A percentile compares a stretch with the other conserved stretches of the same genome.
These are phyloP conservation scores for Sminthurides bifidus DNA, from an alignment of 1,140 invertebrate species.

Conservation along the genomic window DNA sequence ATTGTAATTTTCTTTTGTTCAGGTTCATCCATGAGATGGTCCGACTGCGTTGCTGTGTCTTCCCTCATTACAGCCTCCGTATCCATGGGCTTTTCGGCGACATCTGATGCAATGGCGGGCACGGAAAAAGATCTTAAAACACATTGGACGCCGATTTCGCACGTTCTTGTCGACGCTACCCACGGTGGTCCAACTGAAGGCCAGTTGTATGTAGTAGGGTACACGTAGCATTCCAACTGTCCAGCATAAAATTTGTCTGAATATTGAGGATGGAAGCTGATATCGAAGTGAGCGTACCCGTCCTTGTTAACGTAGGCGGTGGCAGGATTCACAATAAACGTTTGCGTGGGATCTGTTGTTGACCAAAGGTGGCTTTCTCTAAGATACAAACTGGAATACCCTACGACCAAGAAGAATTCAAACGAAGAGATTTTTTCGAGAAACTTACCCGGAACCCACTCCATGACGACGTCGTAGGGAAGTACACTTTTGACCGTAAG, in stretches of 20 bases:
- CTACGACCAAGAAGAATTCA: too few species aligned
- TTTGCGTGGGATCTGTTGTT: not conserved
- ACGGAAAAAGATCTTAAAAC: too few species aligned
- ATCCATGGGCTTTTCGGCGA: too few species aligned
- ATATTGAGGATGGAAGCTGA: slow-evolving; percentile 2
- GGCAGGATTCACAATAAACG: slow-evolving; percentile 4
- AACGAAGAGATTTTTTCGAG: not conserved
- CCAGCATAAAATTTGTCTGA: slow-evolving; percentile 16
- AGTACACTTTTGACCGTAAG: not conserved
- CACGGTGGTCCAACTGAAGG: slow-evolving; percentile 12
- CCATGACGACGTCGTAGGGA: slow-evolving; percentile 12
- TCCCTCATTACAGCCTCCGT: too few species aligned
- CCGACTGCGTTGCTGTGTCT: too few species aligned
- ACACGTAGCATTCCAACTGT: slow-evolving; percentile 15
- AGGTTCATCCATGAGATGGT: too few species aligned
- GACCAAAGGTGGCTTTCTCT: too few species aligned
- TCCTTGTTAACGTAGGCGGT: not conserved
- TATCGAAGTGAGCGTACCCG: not conserved
- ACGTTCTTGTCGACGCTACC: not conserved
- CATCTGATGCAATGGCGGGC: too few species aligned
- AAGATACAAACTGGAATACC: too few species aligned
- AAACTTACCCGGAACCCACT: slow-evolving; percentile 8
- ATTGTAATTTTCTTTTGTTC: not conserved
- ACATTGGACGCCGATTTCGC: too few species aligned
- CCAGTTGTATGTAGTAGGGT: slow-evolving; percentile 6